A percentile compares a stretch with the other conserved stretches of the same genome.
Evolutionary conservation across 2,888 invertebrate species (phyloP).

Genomic region (Cactoblastis cactorum): DNA sequence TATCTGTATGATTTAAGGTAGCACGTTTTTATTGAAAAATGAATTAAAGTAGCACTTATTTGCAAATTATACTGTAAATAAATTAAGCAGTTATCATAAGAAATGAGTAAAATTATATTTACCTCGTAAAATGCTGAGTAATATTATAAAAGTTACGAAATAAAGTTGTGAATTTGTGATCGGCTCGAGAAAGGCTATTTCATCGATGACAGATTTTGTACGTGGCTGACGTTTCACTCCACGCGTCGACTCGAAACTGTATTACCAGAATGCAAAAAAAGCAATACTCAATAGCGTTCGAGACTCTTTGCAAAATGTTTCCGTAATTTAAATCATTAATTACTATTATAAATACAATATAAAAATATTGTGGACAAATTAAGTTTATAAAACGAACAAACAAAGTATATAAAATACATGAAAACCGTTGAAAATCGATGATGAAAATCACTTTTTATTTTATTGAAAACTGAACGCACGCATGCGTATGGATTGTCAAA

Average conservation of each 20-base stretch:
- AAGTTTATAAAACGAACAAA: too few species aligned
- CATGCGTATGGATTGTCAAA: constrained; percentile 30
- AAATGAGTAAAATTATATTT: background rate
- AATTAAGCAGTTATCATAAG: background rate
- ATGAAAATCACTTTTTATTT: too few species aligned
- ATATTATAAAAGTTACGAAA: background rate
- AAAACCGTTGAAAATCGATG: too few species aligned
- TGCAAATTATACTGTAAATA: background rate
- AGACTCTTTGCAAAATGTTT: too few species aligned
- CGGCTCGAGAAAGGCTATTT: constrained; percentile 16
- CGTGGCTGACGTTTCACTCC: constrained; percentile 79
- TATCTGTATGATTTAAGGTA: constrained; percentile 19
- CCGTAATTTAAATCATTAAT: too few species aligned
- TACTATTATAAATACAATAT: too few species aligned
- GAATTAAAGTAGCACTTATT: constrained; percentile 28
- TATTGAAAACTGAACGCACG: constrained; percentile 18
- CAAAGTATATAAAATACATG: too few species aligned
- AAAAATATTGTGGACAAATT: too few species aligned
- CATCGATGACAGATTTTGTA: constrained; percentile 53
- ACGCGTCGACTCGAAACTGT: constrained; percentile 61
- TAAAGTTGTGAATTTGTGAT: background rate
- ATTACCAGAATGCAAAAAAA: too few species aligned
- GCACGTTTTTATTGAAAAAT: constrained; percentile 21
- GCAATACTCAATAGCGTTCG: too few species aligned
- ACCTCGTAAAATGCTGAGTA: constrained; percentile 4